These are phyloP conservation scores for Lonchura striata DNA, from an alignment of 2,113 vertebrate species.

Conservation along the genomic window DNA sequence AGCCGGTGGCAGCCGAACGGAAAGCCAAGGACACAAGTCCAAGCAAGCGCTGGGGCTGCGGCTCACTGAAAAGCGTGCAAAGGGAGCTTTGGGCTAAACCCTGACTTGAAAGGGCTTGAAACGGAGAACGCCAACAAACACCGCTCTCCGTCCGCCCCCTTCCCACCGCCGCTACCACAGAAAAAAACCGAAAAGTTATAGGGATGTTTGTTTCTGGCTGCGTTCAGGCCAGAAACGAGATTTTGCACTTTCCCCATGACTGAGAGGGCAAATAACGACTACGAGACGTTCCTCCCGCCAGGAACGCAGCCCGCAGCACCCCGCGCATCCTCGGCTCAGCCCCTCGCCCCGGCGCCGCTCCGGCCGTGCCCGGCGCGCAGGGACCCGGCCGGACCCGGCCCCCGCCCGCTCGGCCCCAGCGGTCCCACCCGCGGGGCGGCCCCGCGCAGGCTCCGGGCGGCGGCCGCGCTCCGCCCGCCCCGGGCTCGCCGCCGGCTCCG, in stretches of 20 bases:
- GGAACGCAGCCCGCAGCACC: accelerated
- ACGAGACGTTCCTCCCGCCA: accelerated
- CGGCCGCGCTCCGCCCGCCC: too few relatives aligned
- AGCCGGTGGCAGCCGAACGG: background rate
- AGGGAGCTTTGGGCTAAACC: background rate
- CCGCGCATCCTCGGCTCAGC: background rate
- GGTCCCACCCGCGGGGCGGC: background rate
- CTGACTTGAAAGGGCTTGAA: background rate
- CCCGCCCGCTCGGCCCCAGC: background rate
- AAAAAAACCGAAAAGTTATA: background rate
- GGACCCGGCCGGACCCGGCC: accelerated
- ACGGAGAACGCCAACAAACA: background rate
- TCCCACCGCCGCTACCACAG: background rate
- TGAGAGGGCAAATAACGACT: accelerated
- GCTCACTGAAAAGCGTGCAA: background rate
- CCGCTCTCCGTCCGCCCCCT: background rate
- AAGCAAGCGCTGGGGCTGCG: background rate
- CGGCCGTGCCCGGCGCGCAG: background rate
- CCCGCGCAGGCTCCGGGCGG: too few relatives aligned
- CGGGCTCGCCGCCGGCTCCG: too few relatives aligned
- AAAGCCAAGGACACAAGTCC: background rate
- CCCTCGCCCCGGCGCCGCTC: too few relatives aligned
- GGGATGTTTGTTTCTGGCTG: background rate
- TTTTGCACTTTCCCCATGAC: accelerated
- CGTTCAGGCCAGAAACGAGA: background rate